These are phyloP conservation scores for Sarcophaga rosellei DNA, from an alignment of 2,888 invertebrate species.

Conservation along the genomic window DNA sequence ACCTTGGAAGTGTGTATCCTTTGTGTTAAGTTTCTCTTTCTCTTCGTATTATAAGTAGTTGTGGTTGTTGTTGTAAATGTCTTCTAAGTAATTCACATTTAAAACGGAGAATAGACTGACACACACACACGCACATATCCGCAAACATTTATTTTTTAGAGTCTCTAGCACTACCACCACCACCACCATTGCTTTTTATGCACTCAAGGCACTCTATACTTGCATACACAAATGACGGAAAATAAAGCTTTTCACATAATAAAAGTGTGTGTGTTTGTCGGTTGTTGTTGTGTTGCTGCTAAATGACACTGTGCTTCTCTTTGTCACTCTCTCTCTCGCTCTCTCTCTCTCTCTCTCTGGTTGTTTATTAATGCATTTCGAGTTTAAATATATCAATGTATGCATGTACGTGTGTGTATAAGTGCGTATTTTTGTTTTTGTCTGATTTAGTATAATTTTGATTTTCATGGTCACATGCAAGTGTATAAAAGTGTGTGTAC, in stretches of 20 bases:
- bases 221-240: neutral
- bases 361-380: neutral
- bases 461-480: conserved; percentile 50
- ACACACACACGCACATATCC: neutral
- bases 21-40: conserved; percentile 50
- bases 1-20: conserved; percentile 61
- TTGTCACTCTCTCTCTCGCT: neutral
- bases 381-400: neutral
- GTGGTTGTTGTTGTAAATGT: conserved; percentile 3
- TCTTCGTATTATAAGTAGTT: neutral
- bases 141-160: neutral
- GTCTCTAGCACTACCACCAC: neutral
- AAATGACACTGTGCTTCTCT: neutral
- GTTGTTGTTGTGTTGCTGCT: too few relatives aligned
- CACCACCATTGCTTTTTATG: neutral
- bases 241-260: conserved; percentile 7
- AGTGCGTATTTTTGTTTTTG: neutral
- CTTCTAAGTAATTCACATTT: conserved; percentile 40
- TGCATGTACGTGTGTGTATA: neutral
- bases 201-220: neutral
- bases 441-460: conserved; percentile 35
- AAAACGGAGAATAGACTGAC: conserved; percentile 39
- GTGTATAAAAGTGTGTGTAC: neutral
- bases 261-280: neutral
- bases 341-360: neutral